Base-by-base conservation (phyloP, 2,797 vertebrate species). In the Apogon talboti region DNA sequence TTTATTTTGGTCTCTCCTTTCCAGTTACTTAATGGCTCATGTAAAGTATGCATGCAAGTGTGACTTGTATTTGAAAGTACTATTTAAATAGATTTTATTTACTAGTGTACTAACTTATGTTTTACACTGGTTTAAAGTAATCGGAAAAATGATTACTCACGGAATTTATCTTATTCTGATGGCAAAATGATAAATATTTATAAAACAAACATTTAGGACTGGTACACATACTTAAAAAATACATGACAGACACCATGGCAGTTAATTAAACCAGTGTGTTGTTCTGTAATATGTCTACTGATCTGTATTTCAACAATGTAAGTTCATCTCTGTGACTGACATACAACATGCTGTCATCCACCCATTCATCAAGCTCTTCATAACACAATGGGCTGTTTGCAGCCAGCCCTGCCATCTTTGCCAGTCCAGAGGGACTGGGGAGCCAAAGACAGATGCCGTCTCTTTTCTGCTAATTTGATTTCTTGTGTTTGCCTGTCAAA, bases 401-500 rank as follows among this genome's bases (percentile, higher is more conserved):
- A 80, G 79, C 76, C 77, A 67, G 78, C 52, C 48, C 56, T 62
- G 81, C 77, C 85, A 79, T 75, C 62, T 61, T 30, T 70, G 71
- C 81, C 79, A 68, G 86, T 85, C 87, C 80, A 52, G 74, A 53
- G 86, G 83, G 86, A 90, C 78, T 54, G 33, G 59, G 62, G 52
- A 82, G 70, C 83, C 82, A 79, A 81, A 90, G 81, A 81, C 88
- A 91, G 86, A 92, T 91, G 91, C 80, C 63, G 79, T 81, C 87
- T 90, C 79, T 86, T 88, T 76, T 82, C 76, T 40, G 63, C 83
- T 92, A 92, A 91, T 92, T 91, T 87, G 84, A 91, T 92, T 92
- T 87, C 78, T 88, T 63, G 74, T 87, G 81, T 78, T 75, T 70
- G 79, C 69, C 80, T 84, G 71, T 82, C 71, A 50, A 59, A 59